Conservation (phyloP, 2,113 vertebrate species). For the Polypterus bichir region DNA sequence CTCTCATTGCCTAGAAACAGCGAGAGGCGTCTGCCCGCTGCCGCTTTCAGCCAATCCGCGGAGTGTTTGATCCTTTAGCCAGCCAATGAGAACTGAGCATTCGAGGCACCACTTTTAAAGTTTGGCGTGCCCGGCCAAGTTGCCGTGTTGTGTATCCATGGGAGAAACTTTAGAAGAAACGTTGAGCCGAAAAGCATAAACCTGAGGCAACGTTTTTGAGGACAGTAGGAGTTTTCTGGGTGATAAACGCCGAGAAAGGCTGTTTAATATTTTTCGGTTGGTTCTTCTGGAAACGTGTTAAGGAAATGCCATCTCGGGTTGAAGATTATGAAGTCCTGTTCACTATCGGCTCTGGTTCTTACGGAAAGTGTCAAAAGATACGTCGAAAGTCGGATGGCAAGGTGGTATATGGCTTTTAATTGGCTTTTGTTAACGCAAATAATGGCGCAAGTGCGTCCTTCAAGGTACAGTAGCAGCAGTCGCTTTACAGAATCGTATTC, state of each 20-base stretch:
- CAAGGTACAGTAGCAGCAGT: no score
- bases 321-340: constrained; percentile 84
- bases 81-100: constrained; percentile 35
- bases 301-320: constrained; percentile 67
- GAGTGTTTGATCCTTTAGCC: accelerated
- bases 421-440: no score
- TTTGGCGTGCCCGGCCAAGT: neutral
- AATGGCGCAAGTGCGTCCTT: no score
- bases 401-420: constrained; percentile 34
- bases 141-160: neutral
- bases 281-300: no score
- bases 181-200: no score
- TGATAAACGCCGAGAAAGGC: no score
- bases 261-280: no score
- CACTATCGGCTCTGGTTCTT: constrained; percentile 82
- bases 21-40: constrained; percentile 9
- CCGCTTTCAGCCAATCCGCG: constrained; percentile 32
- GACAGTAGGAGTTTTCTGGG: no score
- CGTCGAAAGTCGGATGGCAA: constrained; percentile 73
- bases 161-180: neutral
- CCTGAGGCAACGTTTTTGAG: no score
- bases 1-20: constrained; percentile 32
- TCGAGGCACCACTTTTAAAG: constrained; percentile 44
- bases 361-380: constrained; percentile 86
- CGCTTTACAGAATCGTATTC: no score